Conservation (phyloP, 2,888 invertebrate species). For the Drosophila birchii region DNA sequence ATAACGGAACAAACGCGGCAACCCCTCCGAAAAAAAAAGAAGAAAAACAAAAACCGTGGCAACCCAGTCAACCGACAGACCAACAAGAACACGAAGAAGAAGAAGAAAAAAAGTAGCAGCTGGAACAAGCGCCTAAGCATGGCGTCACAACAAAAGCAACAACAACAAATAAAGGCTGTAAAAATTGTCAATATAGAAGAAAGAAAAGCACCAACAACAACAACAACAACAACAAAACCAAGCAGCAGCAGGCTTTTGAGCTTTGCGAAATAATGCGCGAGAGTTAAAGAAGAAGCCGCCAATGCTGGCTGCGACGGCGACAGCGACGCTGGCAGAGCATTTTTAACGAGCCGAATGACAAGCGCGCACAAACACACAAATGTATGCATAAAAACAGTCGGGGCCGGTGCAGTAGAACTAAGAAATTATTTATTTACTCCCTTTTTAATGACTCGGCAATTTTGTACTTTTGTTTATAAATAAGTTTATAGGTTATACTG, state of each 20-base stretch:
- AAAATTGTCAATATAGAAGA: conserved; percentile 73
- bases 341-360: conserved; percentile 75
- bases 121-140: conserved; percentile 73
- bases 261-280: conserved; percentile 75
- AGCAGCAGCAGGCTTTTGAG: conserved; percentile 37
- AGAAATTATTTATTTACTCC: not conserved
- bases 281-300: conserved; percentile 74
- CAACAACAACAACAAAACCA: conserved; percentile 45
- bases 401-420: conserved; percentile 36
- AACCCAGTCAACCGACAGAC: conserved; percentile 68
- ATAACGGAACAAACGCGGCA: conserved; percentile 60
- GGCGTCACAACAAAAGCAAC: conserved; percentile 70
- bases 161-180: conserved; percentile 70
- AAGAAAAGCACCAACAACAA: conserved; percentile 56
- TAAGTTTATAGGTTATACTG: too few relatives aligned
- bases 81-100: conserved; percentile 41
- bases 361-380: conserved; percentile 53
- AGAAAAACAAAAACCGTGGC: conserved; percentile 58
- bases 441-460: not conserved
- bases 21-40: conserved; percentile 33
- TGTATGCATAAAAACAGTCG: conserved; percentile 32
- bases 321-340: conserved; percentile 54
- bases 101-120: conserved; percentile 55
- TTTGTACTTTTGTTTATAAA: not conserved
- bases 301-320: conserved; percentile 51